Base-by-base conservation (phyloP, 2,888 invertebrate genomes). In the Luperina nickerlii region DNA sequence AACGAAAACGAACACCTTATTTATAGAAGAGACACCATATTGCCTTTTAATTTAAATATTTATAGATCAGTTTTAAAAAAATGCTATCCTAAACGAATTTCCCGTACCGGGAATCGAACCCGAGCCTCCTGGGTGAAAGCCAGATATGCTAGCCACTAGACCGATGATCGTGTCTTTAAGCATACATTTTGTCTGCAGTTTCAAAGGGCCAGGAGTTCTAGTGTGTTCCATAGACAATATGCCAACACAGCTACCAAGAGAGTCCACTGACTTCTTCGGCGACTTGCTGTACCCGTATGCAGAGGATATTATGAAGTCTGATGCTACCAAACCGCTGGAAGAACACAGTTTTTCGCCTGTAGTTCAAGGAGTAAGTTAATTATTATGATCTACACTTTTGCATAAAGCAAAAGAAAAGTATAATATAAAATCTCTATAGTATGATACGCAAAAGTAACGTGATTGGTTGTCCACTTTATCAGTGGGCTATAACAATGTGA, bases 161-260 rank as follows among this genome's bases (percentile, higher is more conserved):
- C 97, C 97, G 97, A 96, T 97, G 97, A 96, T 2, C 2, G 2
- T 0, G 0, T 0, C 0, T 0, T 0, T 0, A 0, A 0, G 0
- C 0, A 2, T 0, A 0, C 78, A 76, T 69, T 71, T 78, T 83
- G 13, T 80, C 74, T 85, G 67, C 91, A 98, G 99, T 94, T 99
- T 99, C 95, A 99, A 98, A 94, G 99, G 99, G 0, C 98, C 99
- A 0, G 99, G 99, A 38, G 99, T 99, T 2, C 96, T 99, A 74
- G 99, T 99, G n/a, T 99, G 99, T 93, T 99, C 99, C 27, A 99
- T 99, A 89, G 99, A 99, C 95, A 99, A 99, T 95, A 99, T 99
- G 99, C 99, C 99, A 0, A 99, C 99, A 0, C 99, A 99, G 94
- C 97, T 99, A 84, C 99, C 99, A 0, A 97, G 99, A 68, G 99